phyloP scores from a whole-genome alignment of 2,888 invertebrate species.

The Dryobota labecula region DNA sequence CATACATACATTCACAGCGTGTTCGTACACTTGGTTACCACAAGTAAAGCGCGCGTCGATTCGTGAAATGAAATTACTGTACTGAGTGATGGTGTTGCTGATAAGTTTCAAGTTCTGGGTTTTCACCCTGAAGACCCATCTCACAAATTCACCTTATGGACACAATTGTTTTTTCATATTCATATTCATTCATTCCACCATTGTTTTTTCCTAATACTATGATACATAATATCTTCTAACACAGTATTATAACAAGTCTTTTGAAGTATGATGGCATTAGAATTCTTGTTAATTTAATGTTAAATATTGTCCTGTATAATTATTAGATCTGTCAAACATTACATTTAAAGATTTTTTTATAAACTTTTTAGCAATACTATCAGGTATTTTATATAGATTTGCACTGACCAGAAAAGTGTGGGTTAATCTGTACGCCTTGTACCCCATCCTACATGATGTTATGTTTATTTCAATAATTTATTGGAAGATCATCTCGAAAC shows the following conservation, averaged over 20 bases:
- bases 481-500: not conserved
- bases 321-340: not conserved
- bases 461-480: not conserved
- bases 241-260: not conserved
- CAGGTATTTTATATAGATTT: slow-evolving; percentile 20
- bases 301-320: not conserved
- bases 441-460: not conserved
- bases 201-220: not conserved
- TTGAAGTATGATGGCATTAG: not conserved
- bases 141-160: not conserved
- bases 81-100: not conserved
- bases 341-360: not conserved
- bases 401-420: not conserved
- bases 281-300: not conserved
- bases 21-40: no score
- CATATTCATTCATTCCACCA: no score
- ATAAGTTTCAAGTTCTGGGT: not conserved
- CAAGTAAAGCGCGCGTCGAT: no score
- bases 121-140: not conserved
- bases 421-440: not conserved
- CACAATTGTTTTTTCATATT: slow-evolving; percentile 2
- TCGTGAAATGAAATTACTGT: no score
- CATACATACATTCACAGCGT: no score
- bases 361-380: not conserved
- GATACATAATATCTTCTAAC: not conserved